These are phyloP conservation scores for Lonchura striata DNA, from an alignment of 2,113 vertebrate species.

Conservation along the genomic window DNA sequence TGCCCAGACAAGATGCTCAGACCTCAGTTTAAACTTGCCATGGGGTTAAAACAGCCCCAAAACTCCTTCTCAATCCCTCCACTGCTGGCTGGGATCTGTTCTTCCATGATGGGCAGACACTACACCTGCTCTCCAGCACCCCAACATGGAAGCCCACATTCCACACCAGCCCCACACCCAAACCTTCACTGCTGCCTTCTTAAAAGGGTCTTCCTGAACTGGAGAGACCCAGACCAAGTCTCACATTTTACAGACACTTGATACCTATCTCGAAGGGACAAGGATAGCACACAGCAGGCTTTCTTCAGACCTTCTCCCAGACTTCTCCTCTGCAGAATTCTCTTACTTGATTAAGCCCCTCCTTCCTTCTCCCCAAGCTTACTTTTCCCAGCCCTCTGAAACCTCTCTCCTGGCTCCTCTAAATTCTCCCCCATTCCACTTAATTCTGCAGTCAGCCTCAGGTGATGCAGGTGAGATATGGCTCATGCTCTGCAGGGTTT, in stretches of 20 bases:
- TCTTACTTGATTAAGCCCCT: neutral
- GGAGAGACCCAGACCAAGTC: neutral
- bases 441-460: neutral
- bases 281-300: neutral
- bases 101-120: fast-evolving
- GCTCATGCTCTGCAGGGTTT: neutral
- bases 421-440: neutral
- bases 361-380: fast-evolving
- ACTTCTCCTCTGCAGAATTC: neutral
- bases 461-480: neutral
- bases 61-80: neutral
- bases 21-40: neutral
- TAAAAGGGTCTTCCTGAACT: neutral
- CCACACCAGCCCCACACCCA: neutral
- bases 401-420: neutral
- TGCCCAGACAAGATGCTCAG: neutral
- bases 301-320: neutral
- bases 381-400: neutral
- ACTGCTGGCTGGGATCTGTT: neutral
- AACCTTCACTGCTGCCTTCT: too few species aligned
- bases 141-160: fast-evolving
- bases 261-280: neutral
- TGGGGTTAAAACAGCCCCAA: fast-evolving
- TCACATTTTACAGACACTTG: neutral
- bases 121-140: neutral